Evolutionary conservation across 2,113 vertebrate genomes (phyloP), one percentile per base, ranked within the genome.

Genomic region (Rhineura floridana): DNA sequence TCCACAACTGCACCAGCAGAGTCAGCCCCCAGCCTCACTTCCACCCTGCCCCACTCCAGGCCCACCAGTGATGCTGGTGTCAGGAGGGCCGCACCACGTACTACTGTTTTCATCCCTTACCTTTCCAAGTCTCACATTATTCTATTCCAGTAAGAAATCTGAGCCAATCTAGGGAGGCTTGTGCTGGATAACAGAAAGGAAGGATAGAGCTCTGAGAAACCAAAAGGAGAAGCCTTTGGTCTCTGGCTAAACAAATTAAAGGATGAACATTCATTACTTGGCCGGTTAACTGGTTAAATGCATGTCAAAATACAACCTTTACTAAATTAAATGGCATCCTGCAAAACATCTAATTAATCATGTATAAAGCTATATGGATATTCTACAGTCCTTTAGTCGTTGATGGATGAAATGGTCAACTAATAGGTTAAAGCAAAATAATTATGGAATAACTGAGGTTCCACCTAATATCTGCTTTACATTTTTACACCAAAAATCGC

Each of bases 231-330:
- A 12, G 50, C 15, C 4, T 78, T 65, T 12, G 2, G 19, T 69
- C 39, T 55, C 48, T 84, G 48, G 50, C 65, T 84, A n/a, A 55
- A 78, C 23, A 78, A 80, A 39, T 46, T 63, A 75, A 50, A 75
- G 52, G 42, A 89, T 75, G 33, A 83, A 21, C 36, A 84, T 88
- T 78, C 63, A 81, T 85, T 81, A 63, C 77, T 85, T 85, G 67
- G 42, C 62, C 55, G 19, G 70, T 76, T 88, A 88, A 65, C 70
- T 65, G 65, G 80, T 83, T 83, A 88, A 88, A 65, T 42, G 69
- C 70, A 83, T 83, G 70, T 88, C 87, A 83, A 83, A 83, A 83
- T 76, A 48, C 80, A 88, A 76, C 65, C 79, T 75, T 65, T 63
- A n/a, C 17, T 7, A 65, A 65, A 83, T 83, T 83, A 50, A 88